Evolutionary conservation across 2,113 vertebrate species (phyloP), one percentile per base, ranked within the genome.

Genomic region (Corythornis madagascariensis): DNA sequence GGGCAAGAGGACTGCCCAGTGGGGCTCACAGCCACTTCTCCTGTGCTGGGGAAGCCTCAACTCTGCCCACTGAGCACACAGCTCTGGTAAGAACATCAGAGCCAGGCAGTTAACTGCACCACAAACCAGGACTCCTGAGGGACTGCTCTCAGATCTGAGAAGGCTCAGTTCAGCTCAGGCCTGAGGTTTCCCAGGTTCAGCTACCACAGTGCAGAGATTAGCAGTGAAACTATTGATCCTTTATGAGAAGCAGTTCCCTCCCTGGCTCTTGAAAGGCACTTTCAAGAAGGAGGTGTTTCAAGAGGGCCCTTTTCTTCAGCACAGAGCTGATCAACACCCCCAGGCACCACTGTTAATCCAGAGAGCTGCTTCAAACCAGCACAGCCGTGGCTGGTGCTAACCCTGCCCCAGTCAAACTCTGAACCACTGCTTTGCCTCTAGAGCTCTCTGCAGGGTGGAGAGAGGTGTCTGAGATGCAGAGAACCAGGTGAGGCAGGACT

Each of bases 171-270:
- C 66, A 43, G 25, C 40, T 89, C 70, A 59, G 63, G 63, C 29
- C 52, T 84, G 86, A 91, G 88, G 78, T 95, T 91, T 84, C 83
- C 61, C 75, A 83, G 60, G 70, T 88, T 90, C 88, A 88, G 82
- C 45, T 91, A 77, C 71, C 45, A 88, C n/a, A 72, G 72, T 55
- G 86, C 5, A 3, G 57, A 3, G 57, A 93, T 83, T 45, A 88
- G 67, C 31, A 53, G 63, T 60, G 43, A 64, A 67, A 86, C 22
- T 66, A 13, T 81, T 9, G 38, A 70, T 89, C 33, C 66, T 79
- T 84, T 76, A 79, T 18, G 48, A 71, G 59, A 66, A 80, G n/a
- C 47, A 28, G 60, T 66, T 61, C 59, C 42, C 26, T 65, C 72
- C n/a, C 26, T 4, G 2, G 29, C 10, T 91, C 56, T 59, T 83